These are phyloP conservation scores for Eclectus roratus DNA, from an alignment of 2,113 vertebrate genomes.

Conservation along the genomic window DNA sequence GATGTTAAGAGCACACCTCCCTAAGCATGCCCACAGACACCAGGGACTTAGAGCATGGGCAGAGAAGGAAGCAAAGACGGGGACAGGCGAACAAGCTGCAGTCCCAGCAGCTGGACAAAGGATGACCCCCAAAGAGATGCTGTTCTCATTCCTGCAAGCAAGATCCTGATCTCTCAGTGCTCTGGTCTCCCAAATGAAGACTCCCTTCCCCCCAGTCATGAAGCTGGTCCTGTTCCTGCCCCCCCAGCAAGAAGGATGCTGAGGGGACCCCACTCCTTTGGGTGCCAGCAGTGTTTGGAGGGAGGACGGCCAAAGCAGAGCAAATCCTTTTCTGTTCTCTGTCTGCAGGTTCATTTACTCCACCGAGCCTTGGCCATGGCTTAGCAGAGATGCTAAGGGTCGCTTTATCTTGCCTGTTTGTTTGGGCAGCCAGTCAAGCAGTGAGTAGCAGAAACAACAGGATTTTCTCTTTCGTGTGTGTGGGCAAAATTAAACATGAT, in stretches of 20 bases:
- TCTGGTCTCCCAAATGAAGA: background rate
- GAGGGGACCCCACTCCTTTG: rapidly evolving
- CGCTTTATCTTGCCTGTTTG: slow-evolving; percentile 39
- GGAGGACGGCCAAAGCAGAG: background rate
- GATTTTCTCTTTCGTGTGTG: background rate
- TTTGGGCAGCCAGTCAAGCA: slow-evolving; percentile 45
- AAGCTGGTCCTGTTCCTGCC: background rate
- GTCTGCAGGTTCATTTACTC: slow-evolving; percentile 27
- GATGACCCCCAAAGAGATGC: background rate
- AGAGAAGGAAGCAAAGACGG: background rate
- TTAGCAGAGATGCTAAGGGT: slow-evolving; percentile 27
- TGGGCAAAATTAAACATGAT: slow-evolving; percentile 26
- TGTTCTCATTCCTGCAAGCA: background rate
- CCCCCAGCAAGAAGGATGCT: background rate
- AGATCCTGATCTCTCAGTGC: background rate
- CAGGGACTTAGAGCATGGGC: background rate
- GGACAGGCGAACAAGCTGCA: background rate
- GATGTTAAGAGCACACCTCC: background rate
- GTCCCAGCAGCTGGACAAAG: rapidly evolving
- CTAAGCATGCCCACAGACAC: background rate
- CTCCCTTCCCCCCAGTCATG: background rate
- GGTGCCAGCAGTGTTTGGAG: background rate
- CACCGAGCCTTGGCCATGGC: background rate
- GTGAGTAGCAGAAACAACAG: slow-evolving; percentile 7
- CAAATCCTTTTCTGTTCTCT: slow-evolving; percentile 4